Base-by-base conservation (phyloP, 2,888 invertebrate species). In the Tachina fera region DNA sequence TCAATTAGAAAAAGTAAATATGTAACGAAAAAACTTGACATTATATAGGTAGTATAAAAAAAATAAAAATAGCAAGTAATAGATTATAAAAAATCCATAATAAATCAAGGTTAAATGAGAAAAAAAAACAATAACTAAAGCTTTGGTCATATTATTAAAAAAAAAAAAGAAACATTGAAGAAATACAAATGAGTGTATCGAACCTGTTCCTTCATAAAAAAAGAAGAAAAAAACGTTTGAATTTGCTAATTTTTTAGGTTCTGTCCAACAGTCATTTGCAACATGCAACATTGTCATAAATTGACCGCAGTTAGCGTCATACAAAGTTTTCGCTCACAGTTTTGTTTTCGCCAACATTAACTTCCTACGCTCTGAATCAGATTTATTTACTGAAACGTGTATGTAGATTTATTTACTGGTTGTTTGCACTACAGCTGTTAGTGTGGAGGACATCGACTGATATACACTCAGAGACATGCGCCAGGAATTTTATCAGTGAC, bases 271-370 rank as follows among this genome's bases (percentile, higher is more conserved):
- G 39, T 8, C 22, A 22, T 56, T 80, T 72, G 5, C 31, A 56
- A 72, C 72, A 58, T 56, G 60, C 58, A 51, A 79, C 56, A 56
- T 63, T 79, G 63, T 71, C 47, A 39, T 10, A 43, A 78, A 65
- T 68, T 22, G n/a, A n/a, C 19, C 49, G 47, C 13, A 60, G 10
- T 49, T 58, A 49, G 51, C n/a, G 10, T 11, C 9, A 10, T 61
- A 14, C 22, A n/a, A n/a, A n/a, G n/a, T 70, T 45, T 49, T 6
- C 8, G n/a, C 45, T 58, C 14, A 47, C 16, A 45, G 56, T 58
- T n/a, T 43, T 19, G n/a, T 61, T 14, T 19, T 60, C 19, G 45
- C 13, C 6, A 56, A 22, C 9, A 43, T 56, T 70, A 16, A 45
- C 70, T 22, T 71, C 19, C 53, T 71, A 45, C 70, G 43, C n/a